Base-by-base conservation (phyloP, 2,797 vertebrate species). In the Hippoglossus hippoglossus region DNA sequence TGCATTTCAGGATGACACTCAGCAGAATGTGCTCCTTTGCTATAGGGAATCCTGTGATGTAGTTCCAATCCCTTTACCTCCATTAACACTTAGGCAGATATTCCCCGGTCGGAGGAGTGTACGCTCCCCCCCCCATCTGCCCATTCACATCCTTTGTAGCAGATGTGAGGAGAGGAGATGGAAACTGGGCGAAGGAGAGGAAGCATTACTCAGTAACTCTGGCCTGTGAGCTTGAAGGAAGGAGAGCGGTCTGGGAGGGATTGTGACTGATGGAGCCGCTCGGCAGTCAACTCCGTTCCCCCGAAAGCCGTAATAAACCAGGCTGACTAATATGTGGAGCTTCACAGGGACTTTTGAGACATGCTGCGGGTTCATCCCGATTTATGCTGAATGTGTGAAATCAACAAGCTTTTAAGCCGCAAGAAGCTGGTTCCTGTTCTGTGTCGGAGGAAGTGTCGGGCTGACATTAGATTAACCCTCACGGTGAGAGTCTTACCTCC, bases 401-500 rank as follows among this genome's bases (percentile, higher is more conserved):
- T 86, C 82, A 80, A 85, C 83, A 84, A 84, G 83, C 77, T 77
- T 72, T 78, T 84, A 86, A 87, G 72, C 80, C 5, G n/a, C 0
- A 56, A 71, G 63, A 77, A 67, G 39, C 47, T 52, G 46, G 56
- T 54, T 66, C 61, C 61, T 67, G 59, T 73, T 57, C 51, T 57
- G 34, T 59, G 67, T 66, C 67, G 52, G 82, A 81, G 71, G 78
- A 46, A 64, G 65, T 57, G 58, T 77, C 28, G 69, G 76, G 56
- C 63, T 67, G 71, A 73, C 73, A 54, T 73, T 49, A 67, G 71
- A 24, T 86, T 81, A 59, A 50, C 72, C 52, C 72, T 63, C 75
- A 1, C 70, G 46, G 69, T 49, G 54, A 80, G 77, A 70, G 61
- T 49, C 64, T 77, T 72, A 64, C 51, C 44, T 68, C 66, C 70